Percentiles rank a stretch among this genome's conserved stretches.
phyloP scores from a whole-genome alignment of 1,140 invertebrate genomes.

The Micrasema longulum region DNA sequence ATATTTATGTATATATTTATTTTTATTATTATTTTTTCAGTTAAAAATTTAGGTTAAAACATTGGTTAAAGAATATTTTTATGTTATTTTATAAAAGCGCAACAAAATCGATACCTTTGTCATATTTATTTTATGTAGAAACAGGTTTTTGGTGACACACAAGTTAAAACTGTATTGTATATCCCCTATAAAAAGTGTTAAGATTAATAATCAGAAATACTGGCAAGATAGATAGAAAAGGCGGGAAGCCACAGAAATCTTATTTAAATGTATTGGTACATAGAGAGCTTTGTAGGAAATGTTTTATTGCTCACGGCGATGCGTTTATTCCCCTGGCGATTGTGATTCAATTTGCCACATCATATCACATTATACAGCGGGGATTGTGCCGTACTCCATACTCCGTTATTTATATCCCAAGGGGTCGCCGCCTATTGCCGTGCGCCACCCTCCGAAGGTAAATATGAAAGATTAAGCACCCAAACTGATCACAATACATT shows the following conservation, averaged over 20 bases:
- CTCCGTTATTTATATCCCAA: slow-evolving; percentile 27
- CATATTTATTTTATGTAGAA: too few species aligned
- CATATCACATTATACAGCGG: slow-evolving; percentile 46
- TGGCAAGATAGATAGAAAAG: too few species aligned
- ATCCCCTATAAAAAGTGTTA: too few species aligned
- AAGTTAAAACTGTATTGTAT: too few species aligned
- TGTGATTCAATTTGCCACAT: slow-evolving; percentile 49
- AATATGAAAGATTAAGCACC: slow-evolving; percentile 32
- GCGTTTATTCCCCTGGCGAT: slow-evolving; percentile 41
- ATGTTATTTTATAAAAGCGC: too few species aligned
- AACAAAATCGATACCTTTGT: too few species aligned
- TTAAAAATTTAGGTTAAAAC: too few species aligned
- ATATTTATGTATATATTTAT: too few species aligned
- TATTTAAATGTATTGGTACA: slow-evolving; percentile 26
- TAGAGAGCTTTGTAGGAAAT: slow-evolving; percentile 10
- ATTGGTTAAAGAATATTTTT: too few species aligned
- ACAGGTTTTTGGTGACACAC: too few species aligned
- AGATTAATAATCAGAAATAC: not conserved
- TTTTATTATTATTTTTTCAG: too few species aligned
- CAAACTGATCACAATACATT: slow-evolving; percentile 9
- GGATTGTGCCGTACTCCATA: slow-evolving; percentile 22
- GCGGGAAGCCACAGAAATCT: not conserved
- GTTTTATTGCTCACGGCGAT: slow-evolving; percentile 33
- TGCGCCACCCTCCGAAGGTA: slow-evolving; percentile 4
- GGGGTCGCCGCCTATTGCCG: not conserved